These are phyloP conservation scores for Melanostigma gelatinosum DNA, from an alignment of 2,113 vertebrate genomes.

Conservation along the genomic window DNA sequence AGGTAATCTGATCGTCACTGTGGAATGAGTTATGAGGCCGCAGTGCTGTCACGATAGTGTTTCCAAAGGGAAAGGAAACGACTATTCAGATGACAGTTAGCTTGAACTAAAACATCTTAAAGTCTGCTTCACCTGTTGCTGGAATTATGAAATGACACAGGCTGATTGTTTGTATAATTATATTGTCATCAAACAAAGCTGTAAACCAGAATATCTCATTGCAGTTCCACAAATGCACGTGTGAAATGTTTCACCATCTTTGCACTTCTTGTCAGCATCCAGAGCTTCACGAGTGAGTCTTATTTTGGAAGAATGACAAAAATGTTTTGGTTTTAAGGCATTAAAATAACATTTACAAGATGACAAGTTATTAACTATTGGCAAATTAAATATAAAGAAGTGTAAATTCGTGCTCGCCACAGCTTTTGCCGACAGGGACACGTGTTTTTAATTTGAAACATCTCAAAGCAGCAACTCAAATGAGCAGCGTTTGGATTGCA, in stretches of 20 bases:
- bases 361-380: background rate
- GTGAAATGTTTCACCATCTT: background rate
- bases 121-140: background rate
- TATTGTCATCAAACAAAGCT: background rate
- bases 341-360: background rate
- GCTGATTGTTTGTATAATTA: too few species aligned
- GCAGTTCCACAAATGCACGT: background rate
- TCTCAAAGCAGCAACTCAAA: background rate
- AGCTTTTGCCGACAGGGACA: background rate
- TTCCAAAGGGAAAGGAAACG: background rate
- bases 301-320: background rate
- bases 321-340: too few species aligned
- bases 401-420: background rate
- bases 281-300: background rate
- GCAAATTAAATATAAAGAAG: background rate
- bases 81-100: too few species aligned
- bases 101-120: background rate
- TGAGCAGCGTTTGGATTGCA: background rate
- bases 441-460: background rate
- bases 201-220: background rate
- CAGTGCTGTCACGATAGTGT: background rate
- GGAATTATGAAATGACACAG: background rate
- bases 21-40: background rate
- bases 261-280: background rate
- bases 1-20: background rate